Conservation (phyloP, 37 sponge, comb jelly and placozoan genomes). For the Spongilla lacustris region DNA sequence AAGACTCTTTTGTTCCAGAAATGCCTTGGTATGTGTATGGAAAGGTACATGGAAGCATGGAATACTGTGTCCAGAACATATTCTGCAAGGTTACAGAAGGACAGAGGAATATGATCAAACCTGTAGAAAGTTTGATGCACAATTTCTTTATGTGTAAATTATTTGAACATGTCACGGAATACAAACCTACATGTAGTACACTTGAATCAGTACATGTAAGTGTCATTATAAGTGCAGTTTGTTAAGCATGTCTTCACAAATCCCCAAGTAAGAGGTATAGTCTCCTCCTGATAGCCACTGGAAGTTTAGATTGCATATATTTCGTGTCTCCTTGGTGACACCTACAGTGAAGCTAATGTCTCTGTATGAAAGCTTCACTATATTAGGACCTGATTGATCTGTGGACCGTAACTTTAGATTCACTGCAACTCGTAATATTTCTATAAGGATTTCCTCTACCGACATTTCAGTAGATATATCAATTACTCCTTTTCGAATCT, state of each 20-base stretch:
- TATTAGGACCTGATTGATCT: not conserved
- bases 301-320: slow-evolving; percentile 41
- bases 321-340: slow-evolving; percentile 17
- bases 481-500: not conserved
- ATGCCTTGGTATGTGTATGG: slow-evolving; percentile 48
- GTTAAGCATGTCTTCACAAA: slow-evolving; percentile 34
- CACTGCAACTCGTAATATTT: slow-evolving; percentile 40
- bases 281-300: slow-evolving; percentile 61
- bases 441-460: slow-evolving; percentile 32
- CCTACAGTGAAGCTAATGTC: slow-evolving; percentile 14
- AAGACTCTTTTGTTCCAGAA: slow-evolving; percentile 5
- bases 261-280: slow-evolving; percentile 10
- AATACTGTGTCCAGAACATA: slow-evolving; percentile 48
- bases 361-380: slow-evolving; percentile 8
- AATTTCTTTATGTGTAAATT: too few species aligned
- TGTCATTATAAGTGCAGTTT: too few species aligned
- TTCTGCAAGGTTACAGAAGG: slow-evolving; percentile 26
- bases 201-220: too few species aligned
- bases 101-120: not conserved
- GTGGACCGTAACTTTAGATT: slow-evolving; percentile 23
- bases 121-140: too few species aligned
- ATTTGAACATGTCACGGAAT: too few species aligned
- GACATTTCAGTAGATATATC: slow-evolving; percentile 21
- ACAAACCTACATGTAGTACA: too few species aligned
- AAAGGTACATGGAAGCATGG: slow-evolving; percentile 52